Evolutionary conservation across 2,888 invertebrate species (phyloP).

Genomic region (Monochamus alternatus): DNA sequence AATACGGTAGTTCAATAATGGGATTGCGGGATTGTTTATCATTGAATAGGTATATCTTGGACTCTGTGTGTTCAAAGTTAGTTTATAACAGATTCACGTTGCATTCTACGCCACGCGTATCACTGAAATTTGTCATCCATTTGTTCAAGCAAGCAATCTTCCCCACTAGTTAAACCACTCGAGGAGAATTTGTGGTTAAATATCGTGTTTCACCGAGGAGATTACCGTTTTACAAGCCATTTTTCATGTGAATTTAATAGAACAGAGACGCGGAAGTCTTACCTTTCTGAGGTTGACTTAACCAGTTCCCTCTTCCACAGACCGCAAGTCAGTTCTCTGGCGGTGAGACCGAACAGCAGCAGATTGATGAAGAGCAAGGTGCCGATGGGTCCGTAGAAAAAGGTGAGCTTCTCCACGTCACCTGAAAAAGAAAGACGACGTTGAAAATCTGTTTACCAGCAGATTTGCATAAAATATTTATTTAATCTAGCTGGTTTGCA

Average conservation of each 20-base stretch:
- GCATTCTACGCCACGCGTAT: too few species aligned
- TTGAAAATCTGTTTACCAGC: neutral
- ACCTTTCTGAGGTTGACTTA: constrained; percentile 86
- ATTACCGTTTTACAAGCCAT: neutral
- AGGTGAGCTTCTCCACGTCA: constrained; percentile 86
- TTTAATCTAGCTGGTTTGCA: too few species aligned
- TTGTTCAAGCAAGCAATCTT: too few species aligned
- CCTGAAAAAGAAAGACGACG: constrained; percentile 70
- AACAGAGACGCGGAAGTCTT: constrained; percentile 53
- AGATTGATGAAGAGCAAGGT: constrained; percentile 85
- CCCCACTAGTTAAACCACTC: neutral
- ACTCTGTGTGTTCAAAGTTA: too few species aligned
- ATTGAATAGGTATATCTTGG: too few species aligned
- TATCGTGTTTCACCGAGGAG: neutral
- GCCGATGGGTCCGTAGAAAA: constrained; percentile 90
- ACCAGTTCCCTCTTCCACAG: constrained; percentile 91
- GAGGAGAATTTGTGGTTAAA: constrained; percentile 19
- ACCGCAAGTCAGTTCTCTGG: constrained; percentile 89
- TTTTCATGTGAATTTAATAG: neutral
- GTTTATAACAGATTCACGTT: too few species aligned
- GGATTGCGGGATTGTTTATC: too few species aligned
- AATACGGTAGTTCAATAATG: too few species aligned
- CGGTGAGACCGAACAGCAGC: constrained; percentile 85
- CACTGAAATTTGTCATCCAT: too few species aligned
- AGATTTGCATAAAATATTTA: neutral